A percentile compares a stretch with the other conserved stretches of the same genome.
Conservation (phyloP, 2,888 invertebrate species). For the Gortyna flavago region DNA sequence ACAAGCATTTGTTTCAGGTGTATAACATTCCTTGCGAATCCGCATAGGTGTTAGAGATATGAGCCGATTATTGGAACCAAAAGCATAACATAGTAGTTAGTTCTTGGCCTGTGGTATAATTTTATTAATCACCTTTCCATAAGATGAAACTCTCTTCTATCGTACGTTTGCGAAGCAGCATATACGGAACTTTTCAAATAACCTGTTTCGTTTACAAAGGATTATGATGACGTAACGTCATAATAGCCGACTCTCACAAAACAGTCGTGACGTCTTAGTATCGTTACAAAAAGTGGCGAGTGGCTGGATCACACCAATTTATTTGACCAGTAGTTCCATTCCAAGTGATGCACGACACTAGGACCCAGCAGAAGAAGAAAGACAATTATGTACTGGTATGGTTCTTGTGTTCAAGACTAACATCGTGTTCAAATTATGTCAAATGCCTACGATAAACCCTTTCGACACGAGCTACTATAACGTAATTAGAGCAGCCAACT, state of each 20-base stretch:
- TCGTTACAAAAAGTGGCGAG: slow-evolving; percentile 32
- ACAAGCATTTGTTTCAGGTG: background rate
- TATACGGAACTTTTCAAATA: background rate
- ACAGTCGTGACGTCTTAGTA: slow-evolving; percentile 35
- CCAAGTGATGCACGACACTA: background rate
- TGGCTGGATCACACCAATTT: background rate
- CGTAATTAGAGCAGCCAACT: too few species aligned
- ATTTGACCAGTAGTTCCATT: slow-evolving; percentile 20
- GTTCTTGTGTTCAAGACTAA: background rate
- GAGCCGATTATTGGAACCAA: background rate
- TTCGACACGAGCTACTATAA: background rate
- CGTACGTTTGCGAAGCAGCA: background rate
- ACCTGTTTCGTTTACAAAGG: slow-evolving; percentile 13
- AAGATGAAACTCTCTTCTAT: background rate
- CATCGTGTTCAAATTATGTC: background rate
- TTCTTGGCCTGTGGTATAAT: too few species aligned
- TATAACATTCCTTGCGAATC: background rate
- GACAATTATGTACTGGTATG: background rate
- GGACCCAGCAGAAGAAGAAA: background rate
- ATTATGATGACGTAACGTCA: slow-evolving; percentile 11
- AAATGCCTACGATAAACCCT: too few species aligned
- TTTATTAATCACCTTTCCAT: background rate
- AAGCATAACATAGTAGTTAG: background rate
- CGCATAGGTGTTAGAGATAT: background rate
- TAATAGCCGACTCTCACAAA: slow-evolving; percentile 24